Evolutionary conservation across 1,140 invertebrate species (phyloP).

Genomic region (Drosophila saltans): DNA sequence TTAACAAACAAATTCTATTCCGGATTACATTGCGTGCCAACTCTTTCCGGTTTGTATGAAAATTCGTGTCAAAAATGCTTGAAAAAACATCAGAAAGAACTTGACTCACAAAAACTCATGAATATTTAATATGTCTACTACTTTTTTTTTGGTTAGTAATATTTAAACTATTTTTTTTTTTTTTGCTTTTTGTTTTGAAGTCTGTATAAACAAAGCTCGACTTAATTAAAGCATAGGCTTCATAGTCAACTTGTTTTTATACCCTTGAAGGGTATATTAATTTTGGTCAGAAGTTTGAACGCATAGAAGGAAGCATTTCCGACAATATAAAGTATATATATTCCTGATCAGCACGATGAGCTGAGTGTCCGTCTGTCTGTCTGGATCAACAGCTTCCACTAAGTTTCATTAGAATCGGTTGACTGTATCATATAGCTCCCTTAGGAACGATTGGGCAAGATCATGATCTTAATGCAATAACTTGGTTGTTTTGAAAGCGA

Average conservation of each 20-base stretch:
- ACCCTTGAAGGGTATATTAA: too few relatives aligned
- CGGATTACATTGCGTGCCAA: constrained; percentile 37
- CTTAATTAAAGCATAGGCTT: constrained; percentile 56
- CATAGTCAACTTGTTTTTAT: constrained; percentile 43
- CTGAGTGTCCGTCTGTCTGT: too few relatives aligned
- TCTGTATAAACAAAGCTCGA: constrained; percentile 41
- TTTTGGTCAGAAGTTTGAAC: too few relatives aligned
- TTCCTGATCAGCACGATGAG: too few relatives aligned
- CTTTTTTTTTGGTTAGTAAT: constrained; percentile 1
- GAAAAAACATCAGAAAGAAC: constrained; percentile 20
- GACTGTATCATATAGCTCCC: too few relatives aligned
- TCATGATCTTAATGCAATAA: too few relatives aligned
- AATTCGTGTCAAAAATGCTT: constrained; percentile 40
- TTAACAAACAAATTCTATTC: constrained; percentile 3
- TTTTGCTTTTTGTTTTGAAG: constrained; percentile 17
- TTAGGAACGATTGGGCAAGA: too few relatives aligned
- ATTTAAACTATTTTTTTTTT: constrained; percentile 39
- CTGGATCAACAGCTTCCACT: too few relatives aligned
- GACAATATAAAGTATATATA: too few relatives aligned
- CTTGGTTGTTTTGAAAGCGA: too few relatives aligned
- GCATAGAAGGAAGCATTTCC: too few relatives aligned
- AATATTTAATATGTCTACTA: constrained; percentile 43
- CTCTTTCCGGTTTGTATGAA: constrained; percentile 59
- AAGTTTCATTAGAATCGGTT: too few relatives aligned
- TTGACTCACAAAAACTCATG: constrained; percentile 57